phyloP scores from a whole-genome alignment of 2,797 vertebrate genomes.

The Lagodon rhomboides region DNA sequence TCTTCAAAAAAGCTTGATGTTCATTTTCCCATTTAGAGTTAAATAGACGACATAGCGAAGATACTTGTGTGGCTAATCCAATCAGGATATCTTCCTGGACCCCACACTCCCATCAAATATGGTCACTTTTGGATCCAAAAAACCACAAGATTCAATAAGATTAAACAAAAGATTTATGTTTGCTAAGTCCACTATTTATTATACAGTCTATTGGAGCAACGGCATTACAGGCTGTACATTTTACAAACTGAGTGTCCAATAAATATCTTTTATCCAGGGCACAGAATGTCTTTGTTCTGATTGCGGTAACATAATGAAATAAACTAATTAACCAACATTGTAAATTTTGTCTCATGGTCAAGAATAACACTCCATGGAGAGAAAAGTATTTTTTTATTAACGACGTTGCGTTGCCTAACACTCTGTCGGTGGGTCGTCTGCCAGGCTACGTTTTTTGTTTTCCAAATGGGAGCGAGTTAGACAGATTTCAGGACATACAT shows the following conservation, averaged over 20 bases:
- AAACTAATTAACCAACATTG: not conserved
- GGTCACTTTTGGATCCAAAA: too few species aligned
- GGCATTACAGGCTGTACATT: not conserved
- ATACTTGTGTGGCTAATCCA: too few species aligned
- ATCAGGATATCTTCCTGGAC: too few species aligned
- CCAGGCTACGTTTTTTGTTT: not conserved
- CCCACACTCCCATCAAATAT: too few species aligned
- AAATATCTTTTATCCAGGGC: not conserved
- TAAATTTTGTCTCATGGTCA: not conserved
- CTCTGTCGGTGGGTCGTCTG: slow-evolving; percentile 16
- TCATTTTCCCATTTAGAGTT: too few species aligned
- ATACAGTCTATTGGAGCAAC: too few species aligned
- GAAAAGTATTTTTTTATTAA: slow-evolving; percentile 8
- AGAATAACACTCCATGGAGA: not conserved
- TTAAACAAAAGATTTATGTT: too few species aligned
- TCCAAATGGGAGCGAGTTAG: not conserved
- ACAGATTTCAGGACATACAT: not conserved
- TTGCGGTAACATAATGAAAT: not conserved
- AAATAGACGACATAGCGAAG: too few species aligned
- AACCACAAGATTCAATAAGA: too few species aligned
- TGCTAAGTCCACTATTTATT: too few species aligned
- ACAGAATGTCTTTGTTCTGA: slow-evolving; percentile 13
- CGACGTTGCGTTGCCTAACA: too few species aligned
- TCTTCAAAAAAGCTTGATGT: too few species aligned
- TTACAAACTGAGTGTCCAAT: not conserved